Conservation (phyloP, 1,140 invertebrate genomes). For the Orius insidiosus region DNA sequence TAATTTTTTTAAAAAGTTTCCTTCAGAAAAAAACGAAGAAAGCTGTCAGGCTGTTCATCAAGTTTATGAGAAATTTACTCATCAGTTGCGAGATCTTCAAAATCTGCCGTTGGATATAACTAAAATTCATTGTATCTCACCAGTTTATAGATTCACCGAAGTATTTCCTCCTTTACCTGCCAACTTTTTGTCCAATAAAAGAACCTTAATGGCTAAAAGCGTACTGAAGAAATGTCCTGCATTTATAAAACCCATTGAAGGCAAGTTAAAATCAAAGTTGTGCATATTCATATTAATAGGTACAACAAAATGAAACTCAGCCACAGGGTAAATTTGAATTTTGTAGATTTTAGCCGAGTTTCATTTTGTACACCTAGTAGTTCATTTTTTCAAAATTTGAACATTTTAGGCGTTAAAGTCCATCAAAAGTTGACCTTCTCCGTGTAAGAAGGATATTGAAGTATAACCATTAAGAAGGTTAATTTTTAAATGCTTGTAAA, state of each 20-base stretch:
- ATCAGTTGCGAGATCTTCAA: slow-evolving; percentile 46
- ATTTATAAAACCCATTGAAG: slow-evolving; percentile 5
- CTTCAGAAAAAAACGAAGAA: slow-evolving; percentile 40
- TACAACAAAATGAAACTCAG: too few species aligned
- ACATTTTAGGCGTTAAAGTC: too few species aligned
- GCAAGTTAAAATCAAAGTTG: too few species aligned
- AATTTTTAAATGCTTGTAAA: too few species aligned
- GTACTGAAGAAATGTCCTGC: background rate
- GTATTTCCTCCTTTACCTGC: slow-evolving; percentile 36
- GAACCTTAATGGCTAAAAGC: background rate
- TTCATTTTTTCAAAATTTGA: too few species aligned
- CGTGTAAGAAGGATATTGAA: too few species aligned
- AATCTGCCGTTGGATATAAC: slow-evolving; percentile 65
- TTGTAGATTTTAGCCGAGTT: too few species aligned
- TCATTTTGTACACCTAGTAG: too few species aligned
- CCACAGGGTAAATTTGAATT: too few species aligned
- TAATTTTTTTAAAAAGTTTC: background rate
- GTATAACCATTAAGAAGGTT: too few species aligned
- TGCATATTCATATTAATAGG: too few species aligned
- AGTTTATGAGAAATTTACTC: slow-evolving; percentile 49
- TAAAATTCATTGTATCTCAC: slow-evolving; percentile 49
- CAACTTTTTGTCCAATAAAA: background rate
- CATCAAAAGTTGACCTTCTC: too few species aligned
- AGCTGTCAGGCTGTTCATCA: slow-evolving; percentile 38
- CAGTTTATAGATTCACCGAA: slow-evolving; percentile 51